phyloP scores from a whole-genome alignment of 1,140 invertebrate genomes.

The Neodiprion fabricii region DNA sequence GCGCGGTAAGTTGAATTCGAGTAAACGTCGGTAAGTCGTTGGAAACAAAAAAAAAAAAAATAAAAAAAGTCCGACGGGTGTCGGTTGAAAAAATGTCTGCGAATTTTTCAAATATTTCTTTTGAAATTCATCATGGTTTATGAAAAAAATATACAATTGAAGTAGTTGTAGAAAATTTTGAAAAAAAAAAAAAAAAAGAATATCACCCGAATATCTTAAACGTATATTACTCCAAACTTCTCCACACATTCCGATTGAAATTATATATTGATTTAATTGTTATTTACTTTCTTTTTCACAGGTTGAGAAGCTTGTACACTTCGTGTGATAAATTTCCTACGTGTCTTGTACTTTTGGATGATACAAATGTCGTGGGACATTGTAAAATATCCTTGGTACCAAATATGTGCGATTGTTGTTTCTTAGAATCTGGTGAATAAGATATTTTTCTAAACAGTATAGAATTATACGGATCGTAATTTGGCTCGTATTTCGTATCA shows the following conservation, averaged over 20 bases:
- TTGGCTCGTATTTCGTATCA: conserved; percentile 11
- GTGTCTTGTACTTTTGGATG: conserved; percentile 70
- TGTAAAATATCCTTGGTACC: conserved; percentile 76
- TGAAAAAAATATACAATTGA: no score
- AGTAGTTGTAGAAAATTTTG: no score
- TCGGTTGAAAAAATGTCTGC: no score
- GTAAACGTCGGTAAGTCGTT: no score
- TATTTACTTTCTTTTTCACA: conserved; percentile 32
- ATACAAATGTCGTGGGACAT: conserved; percentile 72
- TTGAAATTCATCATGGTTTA: no score
- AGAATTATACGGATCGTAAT: conserved; percentile 2
- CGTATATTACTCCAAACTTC: no score
- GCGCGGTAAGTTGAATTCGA: conserved; percentile 61
- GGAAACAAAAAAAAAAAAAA: no score
- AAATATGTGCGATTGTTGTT: conserved; percentile 70
- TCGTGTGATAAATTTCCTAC: conserved; percentile 77
- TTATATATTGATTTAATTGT: neutral
- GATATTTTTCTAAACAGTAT: neutral
- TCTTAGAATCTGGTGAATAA: conserved; percentile 70
- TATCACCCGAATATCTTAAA: no score
- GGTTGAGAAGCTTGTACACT: conserved; percentile 70
- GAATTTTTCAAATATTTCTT: no score
- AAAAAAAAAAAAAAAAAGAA: no score
- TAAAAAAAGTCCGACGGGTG: no score
- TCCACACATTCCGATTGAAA: no score